These are phyloP conservation scores for Rhinichthys klamathensis DNA, from an alignment of 2,113 vertebrate species.

Conservation along the genomic window DNA sequence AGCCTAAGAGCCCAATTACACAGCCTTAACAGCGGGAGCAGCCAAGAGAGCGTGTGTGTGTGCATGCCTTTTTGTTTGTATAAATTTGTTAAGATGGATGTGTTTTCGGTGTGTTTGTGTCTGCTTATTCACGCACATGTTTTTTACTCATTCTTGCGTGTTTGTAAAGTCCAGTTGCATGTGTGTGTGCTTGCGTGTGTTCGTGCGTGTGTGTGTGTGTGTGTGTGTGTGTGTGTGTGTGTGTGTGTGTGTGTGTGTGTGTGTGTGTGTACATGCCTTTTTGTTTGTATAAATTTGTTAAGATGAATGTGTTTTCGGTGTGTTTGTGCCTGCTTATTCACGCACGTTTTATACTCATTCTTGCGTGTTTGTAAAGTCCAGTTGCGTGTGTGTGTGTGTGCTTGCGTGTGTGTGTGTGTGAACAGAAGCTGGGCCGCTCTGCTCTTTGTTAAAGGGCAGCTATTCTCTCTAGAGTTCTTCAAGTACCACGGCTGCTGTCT, in stretches of 20 bases:
- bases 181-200: not conserved
- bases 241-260: not conserved
- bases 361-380: too few species aligned
- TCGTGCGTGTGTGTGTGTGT: not conserved
- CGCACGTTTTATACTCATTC: too few species aligned
- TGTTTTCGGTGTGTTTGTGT: slow-evolving; percentile 21
- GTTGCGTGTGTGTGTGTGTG: not conserved
- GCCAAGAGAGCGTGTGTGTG: slow-evolving; percentile 43
- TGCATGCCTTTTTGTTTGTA: slow-evolving; percentile 37
- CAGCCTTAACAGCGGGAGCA: slow-evolving; percentile 56
- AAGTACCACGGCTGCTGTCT: slow-evolving; percentile 58
- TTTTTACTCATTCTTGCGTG: slow-evolving; percentile 2
- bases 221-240: not conserved
- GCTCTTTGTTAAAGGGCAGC: slow-evolving; percentile 57
- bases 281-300: too few species aligned
- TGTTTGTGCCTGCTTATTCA: too few species aligned
- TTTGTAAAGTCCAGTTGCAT: not conserved
- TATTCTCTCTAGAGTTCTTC: slow-evolving; percentile 59
- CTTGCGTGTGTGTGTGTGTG: not conserved
- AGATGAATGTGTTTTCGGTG: too few species aligned
- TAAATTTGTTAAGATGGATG: slow-evolving; percentile 7
- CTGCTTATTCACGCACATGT: slow-evolving; percentile 13
- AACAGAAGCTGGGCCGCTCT: slow-evolving; percentile 62
- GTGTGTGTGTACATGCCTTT: not conserved
- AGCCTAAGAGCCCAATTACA: slow-evolving; percentile 64